phyloP scores from a whole-genome alignment of 2,113 vertebrate species.

The Xyliphius kryptos region DNA sequence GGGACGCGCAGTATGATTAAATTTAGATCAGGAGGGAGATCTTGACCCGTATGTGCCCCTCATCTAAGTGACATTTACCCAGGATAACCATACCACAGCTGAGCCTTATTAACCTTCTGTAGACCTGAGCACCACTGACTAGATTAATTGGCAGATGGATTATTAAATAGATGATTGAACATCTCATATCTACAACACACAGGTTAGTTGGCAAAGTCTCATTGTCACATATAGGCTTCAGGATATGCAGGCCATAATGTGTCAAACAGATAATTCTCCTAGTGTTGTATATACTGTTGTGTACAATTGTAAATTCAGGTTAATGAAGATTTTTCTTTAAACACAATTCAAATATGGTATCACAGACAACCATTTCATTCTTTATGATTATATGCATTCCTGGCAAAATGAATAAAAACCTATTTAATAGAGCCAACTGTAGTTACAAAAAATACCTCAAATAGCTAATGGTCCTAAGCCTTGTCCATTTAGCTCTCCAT shows the following conservation, averaged over 20 bases:
- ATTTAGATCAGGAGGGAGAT: constrained; percentile 75
- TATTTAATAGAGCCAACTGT: too few relatives aligned
- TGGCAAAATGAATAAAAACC: too few relatives aligned
- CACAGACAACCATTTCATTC: too few relatives aligned
- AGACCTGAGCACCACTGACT: constrained; percentile 59
- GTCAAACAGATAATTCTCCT: constrained; percentile 23
- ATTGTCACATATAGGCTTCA: constrained; percentile 45
- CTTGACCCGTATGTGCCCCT: constrained; percentile 64
- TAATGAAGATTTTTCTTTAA: too few relatives aligned
- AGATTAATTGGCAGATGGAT: constrained; percentile 70
- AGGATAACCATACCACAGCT: constrained; percentile 66
- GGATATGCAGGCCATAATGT: constrained; percentile 34
- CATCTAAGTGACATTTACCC: constrained; percentile 77
- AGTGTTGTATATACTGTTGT: constrained; percentile 21
- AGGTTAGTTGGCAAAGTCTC: constrained; percentile 51
- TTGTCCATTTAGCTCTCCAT: too few relatives aligned
- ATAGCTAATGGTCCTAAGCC: too few relatives aligned
- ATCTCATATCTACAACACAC: constrained; percentile 53
- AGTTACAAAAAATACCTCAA: too few relatives aligned
- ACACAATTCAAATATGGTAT: too few relatives aligned
- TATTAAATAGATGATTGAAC: constrained; percentile 69
- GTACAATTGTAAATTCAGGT: too few relatives aligned
- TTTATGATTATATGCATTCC: too few relatives aligned
- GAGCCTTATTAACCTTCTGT: constrained; percentile 74
- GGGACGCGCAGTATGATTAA: constrained; percentile 65